Conservation (phyloP, 2,113 vertebrate species). For the Chascanopsetta lugubris region DNA sequence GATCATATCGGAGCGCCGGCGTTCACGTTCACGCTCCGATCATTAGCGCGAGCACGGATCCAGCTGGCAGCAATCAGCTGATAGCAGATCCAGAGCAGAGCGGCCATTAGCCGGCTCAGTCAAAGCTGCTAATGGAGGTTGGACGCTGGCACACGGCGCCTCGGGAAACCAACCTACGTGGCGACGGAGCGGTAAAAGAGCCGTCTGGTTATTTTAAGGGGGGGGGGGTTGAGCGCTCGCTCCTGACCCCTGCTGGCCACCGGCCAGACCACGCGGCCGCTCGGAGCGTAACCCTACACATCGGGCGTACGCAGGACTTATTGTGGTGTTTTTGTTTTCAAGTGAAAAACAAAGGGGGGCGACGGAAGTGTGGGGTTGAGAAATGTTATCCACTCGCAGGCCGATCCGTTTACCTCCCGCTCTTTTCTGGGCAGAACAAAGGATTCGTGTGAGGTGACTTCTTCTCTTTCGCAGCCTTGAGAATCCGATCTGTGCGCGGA, state of each 20-base stretch:
- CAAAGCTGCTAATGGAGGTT: conserved; percentile 65
- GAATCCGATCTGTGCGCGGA: conserved; percentile 75
- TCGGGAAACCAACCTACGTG: conserved; percentile 51
- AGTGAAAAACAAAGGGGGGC: conserved; percentile 29
- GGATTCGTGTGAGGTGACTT: conserved; percentile 78
- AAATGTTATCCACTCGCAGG: conserved; percentile 69
- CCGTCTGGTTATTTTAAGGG: conserved; percentile 68
- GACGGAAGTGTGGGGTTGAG: conserved; percentile 63
- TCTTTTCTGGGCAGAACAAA: conserved; percentile 75
- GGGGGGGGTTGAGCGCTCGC: conserved; percentile 19
- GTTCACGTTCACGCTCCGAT: conserved; percentile 48
- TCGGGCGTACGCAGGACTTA: conserved; percentile 55
- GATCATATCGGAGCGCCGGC: conserved; percentile 39
- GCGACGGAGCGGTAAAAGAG: conserved; percentile 62
- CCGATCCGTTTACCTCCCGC: conserved; percentile 75
- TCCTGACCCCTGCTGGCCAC: too few species aligned
- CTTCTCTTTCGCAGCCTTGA: conserved; percentile 46
- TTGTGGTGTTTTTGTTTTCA: conserved; percentile 41
- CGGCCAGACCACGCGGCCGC: conserved; percentile 54
- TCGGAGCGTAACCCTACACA: conserved; percentile 56
- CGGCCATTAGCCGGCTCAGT: conserved; percentile 72
- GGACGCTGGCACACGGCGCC: conserved; percentile 59
- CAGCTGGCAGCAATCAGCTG: conserved; percentile 77
- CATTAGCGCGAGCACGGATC: conserved; percentile 54
- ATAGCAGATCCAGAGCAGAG: conserved; percentile 73